These are phyloP conservation scores for Poecile atricapillus DNA, from an alignment of 2,113 vertebrate genomes.

Conservation along the genomic window DNA sequence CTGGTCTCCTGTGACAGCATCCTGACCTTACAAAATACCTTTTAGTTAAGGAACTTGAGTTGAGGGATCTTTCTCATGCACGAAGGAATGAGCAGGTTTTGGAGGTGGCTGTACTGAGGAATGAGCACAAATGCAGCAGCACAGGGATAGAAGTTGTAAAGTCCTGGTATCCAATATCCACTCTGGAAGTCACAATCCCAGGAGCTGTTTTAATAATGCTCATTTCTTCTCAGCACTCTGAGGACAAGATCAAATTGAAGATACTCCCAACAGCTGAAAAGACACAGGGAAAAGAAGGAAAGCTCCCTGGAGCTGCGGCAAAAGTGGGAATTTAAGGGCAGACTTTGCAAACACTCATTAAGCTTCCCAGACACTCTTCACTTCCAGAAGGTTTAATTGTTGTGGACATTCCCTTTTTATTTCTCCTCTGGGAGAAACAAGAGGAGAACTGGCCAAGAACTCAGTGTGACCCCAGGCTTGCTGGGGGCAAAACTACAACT, in stretches of 20 bases:
- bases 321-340: neutral
- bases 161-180: neutral
- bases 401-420: neutral
- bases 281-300: neutral
- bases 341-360: neutral
- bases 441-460: neutral
- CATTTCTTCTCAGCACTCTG: neutral
- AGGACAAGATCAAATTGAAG: neutral
- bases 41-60: neutral
- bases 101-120: neutral
- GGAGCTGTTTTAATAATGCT: neutral
- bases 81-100: neutral
- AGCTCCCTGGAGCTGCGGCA: neutral
- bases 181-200: neutral
- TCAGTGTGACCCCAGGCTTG: neutral
- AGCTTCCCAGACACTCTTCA: neutral
- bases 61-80: neutral
- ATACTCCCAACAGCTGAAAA: neutral
- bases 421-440: neutral
- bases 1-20: neutral
- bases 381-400: neutral
- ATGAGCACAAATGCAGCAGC: neutral
- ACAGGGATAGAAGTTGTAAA: accelerated
- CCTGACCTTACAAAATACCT: neutral
- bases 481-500: neutral